A percentile compares a stretch with the other conserved stretches of the same genome.
These are phyloP conservation scores for Cirrhinus molitorella DNA, from an alignment of 2,797 vertebrate species.

Conservation along the genomic window DNA sequence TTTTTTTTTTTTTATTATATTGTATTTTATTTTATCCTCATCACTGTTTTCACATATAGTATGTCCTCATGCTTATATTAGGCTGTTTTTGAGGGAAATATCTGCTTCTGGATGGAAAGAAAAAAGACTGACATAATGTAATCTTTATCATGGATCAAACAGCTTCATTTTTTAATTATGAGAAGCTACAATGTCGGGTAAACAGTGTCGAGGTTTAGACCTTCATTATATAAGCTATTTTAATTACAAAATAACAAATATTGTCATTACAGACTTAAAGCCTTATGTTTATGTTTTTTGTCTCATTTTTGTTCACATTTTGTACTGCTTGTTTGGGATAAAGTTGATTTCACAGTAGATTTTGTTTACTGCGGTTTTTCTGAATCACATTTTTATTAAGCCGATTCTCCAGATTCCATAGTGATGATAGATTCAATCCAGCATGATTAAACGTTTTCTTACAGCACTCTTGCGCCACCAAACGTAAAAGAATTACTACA, in stretches of 20 bases:
- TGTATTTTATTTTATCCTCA: not conserved
- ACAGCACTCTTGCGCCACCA: not conserved
- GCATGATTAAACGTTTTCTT: not conserved
- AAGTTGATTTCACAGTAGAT: constrained; percentile 46
- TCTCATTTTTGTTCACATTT: constrained; percentile 39
- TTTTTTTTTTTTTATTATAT: not conserved
- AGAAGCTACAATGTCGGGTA: not conserved
- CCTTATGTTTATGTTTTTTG: constrained; percentile 12
- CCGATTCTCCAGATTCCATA: constrained; percentile 75
- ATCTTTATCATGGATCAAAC: not conserved
- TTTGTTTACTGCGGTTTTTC: constrained; percentile 27
- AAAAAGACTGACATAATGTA: not conserved
- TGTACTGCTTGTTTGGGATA: constrained; percentile 50
- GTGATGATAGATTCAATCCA: constrained; percentile 71
- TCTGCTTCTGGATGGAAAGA: constrained; percentile 12
- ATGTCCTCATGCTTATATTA: constrained; percentile 34
- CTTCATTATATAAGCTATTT: constrained; percentile 34
- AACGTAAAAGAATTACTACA: not conserved
- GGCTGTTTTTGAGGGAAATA: constrained; percentile 24
- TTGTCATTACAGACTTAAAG: constrained; percentile 6
- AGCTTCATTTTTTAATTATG: not conserved
- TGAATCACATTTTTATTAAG: constrained; percentile 70
- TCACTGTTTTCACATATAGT: constrained; percentile 47
- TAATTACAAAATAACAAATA: constrained; percentile 1
- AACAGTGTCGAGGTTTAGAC: constrained; percentile 1